phyloP scores from a whole-genome alignment of 2,888 invertebrate species.

The Hirudinaria manillensis region DNA sequence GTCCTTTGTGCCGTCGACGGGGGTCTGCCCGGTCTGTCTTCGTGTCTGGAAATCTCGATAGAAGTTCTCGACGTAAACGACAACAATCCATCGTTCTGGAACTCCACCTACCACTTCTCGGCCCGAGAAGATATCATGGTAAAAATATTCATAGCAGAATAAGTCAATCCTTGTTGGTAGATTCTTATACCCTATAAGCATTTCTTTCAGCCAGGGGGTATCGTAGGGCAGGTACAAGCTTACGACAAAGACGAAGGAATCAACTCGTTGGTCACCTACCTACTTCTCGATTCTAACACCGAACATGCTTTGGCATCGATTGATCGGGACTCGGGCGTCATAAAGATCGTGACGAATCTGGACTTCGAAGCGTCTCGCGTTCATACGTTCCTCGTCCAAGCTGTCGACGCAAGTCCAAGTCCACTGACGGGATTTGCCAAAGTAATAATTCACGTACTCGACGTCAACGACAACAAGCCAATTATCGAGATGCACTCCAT shows the following conservation, averaged over 20 bases:
- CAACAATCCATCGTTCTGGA: constrained; percentile 4
- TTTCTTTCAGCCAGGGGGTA: constrained; percentile 6
- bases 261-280: neutral
- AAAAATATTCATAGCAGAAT: neutral
- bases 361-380: constrained; percentile 5
- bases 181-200: neutral
- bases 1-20: neutral
- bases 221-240: neutral
- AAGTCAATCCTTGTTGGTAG: neutral
- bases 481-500: constrained; percentile 1
- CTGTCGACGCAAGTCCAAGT: neutral
- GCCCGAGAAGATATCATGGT: neutral
- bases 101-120: constrained; percentile 13
- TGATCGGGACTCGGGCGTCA: neutral
- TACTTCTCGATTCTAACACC: neutral
- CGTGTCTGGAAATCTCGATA: neutral
- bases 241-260: neutral
- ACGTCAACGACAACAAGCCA: constrained; percentile 15
- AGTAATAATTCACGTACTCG: constrained; percentile 10
- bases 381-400: constrained; percentile 1
- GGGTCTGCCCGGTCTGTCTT: neutral
- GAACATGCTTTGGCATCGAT: neutral
- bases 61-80: constrained; percentile 4
- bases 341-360: neutral
- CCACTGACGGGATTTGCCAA: constrained; percentile 8